phyloP scores from a whole-genome alignment of 2,888 invertebrate species.

The Hirtodrosophila alboralis region DNA sequence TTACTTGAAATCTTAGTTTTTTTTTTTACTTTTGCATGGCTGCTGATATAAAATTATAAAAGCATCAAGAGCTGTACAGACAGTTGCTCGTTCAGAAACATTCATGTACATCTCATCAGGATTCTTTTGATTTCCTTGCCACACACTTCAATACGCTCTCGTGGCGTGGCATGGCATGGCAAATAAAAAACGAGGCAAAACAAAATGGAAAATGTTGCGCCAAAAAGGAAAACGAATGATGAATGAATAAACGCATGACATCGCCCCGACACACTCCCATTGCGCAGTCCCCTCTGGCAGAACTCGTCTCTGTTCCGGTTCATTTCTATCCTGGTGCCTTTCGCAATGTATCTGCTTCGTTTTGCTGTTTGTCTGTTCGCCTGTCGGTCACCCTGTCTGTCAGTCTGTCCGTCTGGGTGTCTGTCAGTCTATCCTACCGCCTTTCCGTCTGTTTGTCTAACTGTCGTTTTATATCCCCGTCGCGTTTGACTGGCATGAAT shows the following conservation, averaged over 20 bases:
- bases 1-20: slow-evolving; percentile 26
- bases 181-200: slow-evolving; percentile 36
- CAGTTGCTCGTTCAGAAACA: slow-evolving; percentile 20
- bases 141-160: slow-evolving; percentile 66
- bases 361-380: slow-evolving; percentile 6
- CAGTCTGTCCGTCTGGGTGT: slow-evolving; percentile 3
- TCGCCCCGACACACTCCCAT: slow-evolving; percentile 59
- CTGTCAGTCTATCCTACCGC: slow-evolving; percentile 5
- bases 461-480: slow-evolving; percentile 42
- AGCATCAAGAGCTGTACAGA: slow-evolving; percentile 17
- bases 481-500: slow-evolving; percentile 73
- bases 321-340: slow-evolving; percentile 39
- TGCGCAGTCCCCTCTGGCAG: slow-evolving; percentile 6
- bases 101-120: slow-evolving; percentile 64
- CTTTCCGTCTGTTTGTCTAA: slow-evolving; percentile 37
- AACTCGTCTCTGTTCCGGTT: slow-evolving; percentile 13
- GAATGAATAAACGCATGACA: slow-evolving; percentile 75
- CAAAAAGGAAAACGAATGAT: slow-evolving; percentile 67
- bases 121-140: slow-evolving; percentile 72
- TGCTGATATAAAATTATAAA: slow-evolving; percentile 30
- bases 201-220: slow-evolving; percentile 40
- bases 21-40: slow-evolving; percentile 14
- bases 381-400: background rate
- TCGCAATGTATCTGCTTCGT: slow-evolving; percentile 10
- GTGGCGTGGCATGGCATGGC: slow-evolving; percentile 37